phyloP scores from a whole-genome alignment of 2,113 vertebrate genomes.

The Ovibos moschatus region DNA sequence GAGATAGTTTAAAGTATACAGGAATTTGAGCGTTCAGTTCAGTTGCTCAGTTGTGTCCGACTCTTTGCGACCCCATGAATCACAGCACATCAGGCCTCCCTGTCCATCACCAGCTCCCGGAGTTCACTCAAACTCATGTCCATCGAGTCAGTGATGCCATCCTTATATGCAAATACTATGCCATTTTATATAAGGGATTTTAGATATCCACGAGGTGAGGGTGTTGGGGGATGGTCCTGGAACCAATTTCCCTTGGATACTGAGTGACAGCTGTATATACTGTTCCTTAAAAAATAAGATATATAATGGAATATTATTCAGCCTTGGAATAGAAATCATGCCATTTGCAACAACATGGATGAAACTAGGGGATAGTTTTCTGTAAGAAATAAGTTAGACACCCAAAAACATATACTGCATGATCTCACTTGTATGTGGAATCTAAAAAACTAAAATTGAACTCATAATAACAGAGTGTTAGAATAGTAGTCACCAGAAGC shows the following conservation, averaged over 20 bases:
- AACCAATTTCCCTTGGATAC: not conserved
- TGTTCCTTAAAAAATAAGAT: not conserved
- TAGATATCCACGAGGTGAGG: not conserved
- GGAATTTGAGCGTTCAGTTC: not conserved
- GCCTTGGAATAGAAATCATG: not conserved
- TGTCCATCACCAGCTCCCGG: no score
- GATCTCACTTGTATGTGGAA: not conserved
- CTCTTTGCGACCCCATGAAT: no score
- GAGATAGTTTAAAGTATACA: not conserved
- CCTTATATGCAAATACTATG: not conserved
- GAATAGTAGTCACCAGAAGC: not conserved
- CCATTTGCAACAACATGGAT: not conserved
- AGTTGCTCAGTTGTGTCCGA: rapidly evolving
- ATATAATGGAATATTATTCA: not conserved
- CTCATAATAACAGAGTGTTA: not conserved
- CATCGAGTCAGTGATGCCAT: no score
- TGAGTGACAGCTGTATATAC: not conserved
- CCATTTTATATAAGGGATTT: not conserved
- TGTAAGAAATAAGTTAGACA: not conserved
- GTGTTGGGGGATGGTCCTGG: not conserved
- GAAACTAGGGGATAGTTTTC: not conserved
- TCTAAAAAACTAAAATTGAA: not conserved
- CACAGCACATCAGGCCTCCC: no score
- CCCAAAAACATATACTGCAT: not conserved
- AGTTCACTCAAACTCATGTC: no score